Evolutionary conservation across 2,113 vertebrate species (phyloP), one percentile per base, ranked within the genome.

Genomic region (Myrmecophaga tridactyla): DNA sequence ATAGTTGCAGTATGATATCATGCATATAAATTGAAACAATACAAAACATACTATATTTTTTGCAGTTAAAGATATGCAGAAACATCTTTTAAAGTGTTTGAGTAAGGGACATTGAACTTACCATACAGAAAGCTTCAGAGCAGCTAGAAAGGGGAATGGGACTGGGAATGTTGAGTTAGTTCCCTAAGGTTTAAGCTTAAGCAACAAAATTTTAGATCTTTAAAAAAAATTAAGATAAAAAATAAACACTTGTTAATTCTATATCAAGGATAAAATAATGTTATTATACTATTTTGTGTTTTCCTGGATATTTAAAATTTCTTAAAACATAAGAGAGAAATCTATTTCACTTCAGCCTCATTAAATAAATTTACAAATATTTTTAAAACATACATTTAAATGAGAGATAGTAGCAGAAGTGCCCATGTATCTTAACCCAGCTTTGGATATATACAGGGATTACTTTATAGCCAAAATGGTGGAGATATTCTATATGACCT

Each of bases 181-280:
- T 93, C 63, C n/a, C n/a, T 46, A 86, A 15, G 20, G 58, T n/a
- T 75, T 82, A 88, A 94, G 58, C n/a, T 48, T 69, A 81, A 87
- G 20, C 17, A 56, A 25, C 21, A 56, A 77, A 7, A 1, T 82
- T 58, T 84, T 77, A 72, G 41, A 0, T 21, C 20, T 88, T 51
- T 78, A 51, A 48, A 77, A 51, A 84, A 62, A 51, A 60, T 8
- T 9, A 34, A 78, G 7, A 36, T 48, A 85, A 41, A 48, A 39
- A 92, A 41, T 46, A 56, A 67, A 46, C n/a, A 81, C 58, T 46
- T 31, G 2, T 34, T 82, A 87, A 80, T 73, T 58, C 56, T 72
- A 25, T 53, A 86, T 58, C 17, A 63, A 17, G 41, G 14, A 56
- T n/a, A 34, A 72, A 36, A 89, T 6, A 63, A 18, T 43, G 13